Evolutionary conservation across 2,888 invertebrate genomes (phyloP), one percentile per base, ranked within the genome.

Genomic region (Spilarctia lutea): DNA sequence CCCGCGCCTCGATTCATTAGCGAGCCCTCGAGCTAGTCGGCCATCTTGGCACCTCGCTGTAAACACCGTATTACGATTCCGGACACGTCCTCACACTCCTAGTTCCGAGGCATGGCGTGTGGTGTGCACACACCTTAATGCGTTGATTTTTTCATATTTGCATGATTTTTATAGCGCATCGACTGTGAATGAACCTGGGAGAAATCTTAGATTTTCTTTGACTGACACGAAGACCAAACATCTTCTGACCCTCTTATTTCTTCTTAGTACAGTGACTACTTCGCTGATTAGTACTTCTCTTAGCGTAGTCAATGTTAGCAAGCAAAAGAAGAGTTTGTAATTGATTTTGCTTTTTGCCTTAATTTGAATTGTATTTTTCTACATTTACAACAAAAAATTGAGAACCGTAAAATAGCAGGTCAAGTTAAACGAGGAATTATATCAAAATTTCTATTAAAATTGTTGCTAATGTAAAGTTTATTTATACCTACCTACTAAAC

Each of bases 61-160:
- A 88, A 89, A 88, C 87, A 88, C 84, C 90, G 87, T 87, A 93
- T 93, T 94, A 88, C 82, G 84, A 93, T 93, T 90, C 92, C 87
- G 79, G 86, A 90, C 93, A 93, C 93, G 93, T 92, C 75, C 90
- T 83, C 83, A 83, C 80, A 83, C 79, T 86, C 73, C 76, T 74
- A 66, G 60, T 80, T 77, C 79, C 80, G 71, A 63, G 85, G 82
- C 80, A 81, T 78, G 75, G 65, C 74, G 83, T 48, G 27, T 65
- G 33, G 78, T 80, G 78, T 84, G 78, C 35, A 71, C 76, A 67
- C 70, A 71, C 72, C 77, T 79, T 72, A 75, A 68, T 69, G 74
- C 68, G 56, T 72, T 74, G 81, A 78, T 82, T 75, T 78, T 56
- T 73, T 73, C 66, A 73, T 35, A 75, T 68, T 75, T 48, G 48